Evolutionary conservation across 2,797 vertebrate genomes (phyloP).

Genomic region (Linurgus olivaceus): DNA sequence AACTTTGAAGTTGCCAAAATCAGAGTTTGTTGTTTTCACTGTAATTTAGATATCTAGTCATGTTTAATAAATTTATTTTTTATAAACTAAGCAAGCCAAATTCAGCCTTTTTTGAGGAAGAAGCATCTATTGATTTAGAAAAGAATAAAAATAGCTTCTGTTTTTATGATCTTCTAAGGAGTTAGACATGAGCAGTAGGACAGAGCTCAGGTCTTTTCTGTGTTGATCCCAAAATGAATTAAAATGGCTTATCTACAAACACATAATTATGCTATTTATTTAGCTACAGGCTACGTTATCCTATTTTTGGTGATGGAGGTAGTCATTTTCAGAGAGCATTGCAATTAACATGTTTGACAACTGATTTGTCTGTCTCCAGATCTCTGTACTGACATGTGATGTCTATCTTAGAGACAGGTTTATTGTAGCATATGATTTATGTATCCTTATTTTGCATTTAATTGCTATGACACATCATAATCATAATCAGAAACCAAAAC

Average conservation of each 20-base stretch:
- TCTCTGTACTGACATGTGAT: neutral
- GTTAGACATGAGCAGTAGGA: neutral
- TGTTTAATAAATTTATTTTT: neutral
- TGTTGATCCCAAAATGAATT: neutral
- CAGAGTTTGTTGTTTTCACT: neutral
- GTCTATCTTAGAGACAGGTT: neutral
- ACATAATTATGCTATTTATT: neutral
- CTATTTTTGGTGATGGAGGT: neutral
- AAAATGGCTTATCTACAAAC: neutral
- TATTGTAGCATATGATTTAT: slow-evolving; percentile 13
- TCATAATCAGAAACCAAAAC: slow-evolving; percentile 24
- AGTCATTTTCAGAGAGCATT: neutral
- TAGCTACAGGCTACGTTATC: neutral
- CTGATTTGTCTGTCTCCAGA: neutral
- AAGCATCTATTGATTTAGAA: neutral
- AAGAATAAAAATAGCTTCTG: neutral
- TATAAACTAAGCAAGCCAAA: neutral
- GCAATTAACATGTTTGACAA: neutral
- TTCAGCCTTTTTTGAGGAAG: neutral
- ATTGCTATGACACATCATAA: slow-evolving; percentile 39
- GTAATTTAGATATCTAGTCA: neutral
- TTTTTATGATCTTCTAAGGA: neutral
- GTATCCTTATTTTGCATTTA: slow-evolving; percentile 33
- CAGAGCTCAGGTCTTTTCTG: neutral
- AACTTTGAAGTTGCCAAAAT: neutral